Evolutionary conservation across 2,797 vertebrate genomes (phyloP).

Genomic region (Natrix natrix): DNA sequence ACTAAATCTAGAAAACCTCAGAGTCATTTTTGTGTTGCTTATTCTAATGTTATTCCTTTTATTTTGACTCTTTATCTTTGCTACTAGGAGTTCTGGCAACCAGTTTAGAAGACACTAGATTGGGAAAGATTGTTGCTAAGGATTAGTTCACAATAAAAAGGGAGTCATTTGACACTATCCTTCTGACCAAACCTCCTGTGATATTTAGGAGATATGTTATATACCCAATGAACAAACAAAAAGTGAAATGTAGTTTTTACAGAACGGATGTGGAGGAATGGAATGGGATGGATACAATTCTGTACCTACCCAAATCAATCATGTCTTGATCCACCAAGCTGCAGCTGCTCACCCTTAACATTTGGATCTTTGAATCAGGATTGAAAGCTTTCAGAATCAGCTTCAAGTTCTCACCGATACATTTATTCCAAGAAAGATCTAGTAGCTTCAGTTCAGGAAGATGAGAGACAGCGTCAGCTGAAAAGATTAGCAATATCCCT

Average conservation of each 20-base stretch:
- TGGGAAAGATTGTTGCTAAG: not conserved
- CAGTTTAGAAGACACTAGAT: not conserved
- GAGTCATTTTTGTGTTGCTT: not conserved
- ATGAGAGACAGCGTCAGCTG: constrained; percentile 76
- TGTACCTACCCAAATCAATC: constrained; percentile 76
- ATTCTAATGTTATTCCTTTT: not conserved
- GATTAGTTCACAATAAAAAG: not conserved
- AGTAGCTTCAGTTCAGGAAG: constrained; percentile 77
- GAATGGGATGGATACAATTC: constrained; percentile 39
- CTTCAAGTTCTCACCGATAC: constrained; percentile 80
- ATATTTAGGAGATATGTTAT: not conserved
- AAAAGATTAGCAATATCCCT: constrained; percentile 61
- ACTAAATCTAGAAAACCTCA: not conserved
- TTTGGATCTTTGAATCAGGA: constrained; percentile 70
- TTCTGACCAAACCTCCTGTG: not conserved
- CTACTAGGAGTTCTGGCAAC: not conserved
- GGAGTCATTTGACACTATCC: not conserved
- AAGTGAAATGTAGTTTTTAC: not conserved
- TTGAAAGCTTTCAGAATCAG: constrained; percentile 79
- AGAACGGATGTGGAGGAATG: constrained; percentile 15
- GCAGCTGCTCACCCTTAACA: constrained; percentile 87
- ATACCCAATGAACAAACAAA: not conserved
- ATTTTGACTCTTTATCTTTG: not conserved
- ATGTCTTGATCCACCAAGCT: constrained; percentile 80
- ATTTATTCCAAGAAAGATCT: constrained; percentile 90